Conservation (phyloP, 2,797 vertebrate genomes). For the Peromyscus aztecus region DNA sequence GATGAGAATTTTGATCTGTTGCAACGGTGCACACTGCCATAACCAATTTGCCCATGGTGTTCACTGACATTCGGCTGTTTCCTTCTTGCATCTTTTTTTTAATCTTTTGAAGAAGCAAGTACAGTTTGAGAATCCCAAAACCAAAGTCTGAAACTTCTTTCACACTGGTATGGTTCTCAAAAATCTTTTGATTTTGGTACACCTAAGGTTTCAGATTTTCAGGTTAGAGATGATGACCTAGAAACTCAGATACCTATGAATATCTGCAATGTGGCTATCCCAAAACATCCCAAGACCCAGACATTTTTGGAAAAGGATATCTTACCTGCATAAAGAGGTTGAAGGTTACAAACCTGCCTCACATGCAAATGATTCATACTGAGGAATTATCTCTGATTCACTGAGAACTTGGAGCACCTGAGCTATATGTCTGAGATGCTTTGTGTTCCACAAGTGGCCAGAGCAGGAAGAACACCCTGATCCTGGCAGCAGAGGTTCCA, state of each 20-base stretch:
- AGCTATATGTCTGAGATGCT: not conserved
- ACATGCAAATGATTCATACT: not conserved
- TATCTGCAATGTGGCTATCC: not conserved
- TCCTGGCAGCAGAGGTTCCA: not conserved
- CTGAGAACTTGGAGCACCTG: not conserved
- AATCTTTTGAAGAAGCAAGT: not conserved
- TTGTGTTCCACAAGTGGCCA: not conserved
- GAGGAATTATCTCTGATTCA: not conserved
- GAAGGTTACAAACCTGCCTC: not conserved
- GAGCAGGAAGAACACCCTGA: accelerated
- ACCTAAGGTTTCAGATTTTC: not conserved
- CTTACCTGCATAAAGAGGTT: not conserved
- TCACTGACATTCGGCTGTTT: not conserved
- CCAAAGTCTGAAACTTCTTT: not conserved
- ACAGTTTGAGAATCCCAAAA: not conserved
- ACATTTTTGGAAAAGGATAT: not conserved
- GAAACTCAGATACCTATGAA: not conserved
- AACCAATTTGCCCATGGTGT: not conserved
- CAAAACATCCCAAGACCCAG: not conserved
- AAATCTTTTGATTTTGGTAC: not conserved
- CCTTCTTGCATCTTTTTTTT: not conserved
- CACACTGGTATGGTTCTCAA: not conserved
- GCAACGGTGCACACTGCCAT: not conserved
- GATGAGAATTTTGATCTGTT: not conserved
- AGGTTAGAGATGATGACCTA: not conserved